Base-by-base conservation (phyloP, 2,888 invertebrate species). In the Sinotaia quadrata region DNA sequence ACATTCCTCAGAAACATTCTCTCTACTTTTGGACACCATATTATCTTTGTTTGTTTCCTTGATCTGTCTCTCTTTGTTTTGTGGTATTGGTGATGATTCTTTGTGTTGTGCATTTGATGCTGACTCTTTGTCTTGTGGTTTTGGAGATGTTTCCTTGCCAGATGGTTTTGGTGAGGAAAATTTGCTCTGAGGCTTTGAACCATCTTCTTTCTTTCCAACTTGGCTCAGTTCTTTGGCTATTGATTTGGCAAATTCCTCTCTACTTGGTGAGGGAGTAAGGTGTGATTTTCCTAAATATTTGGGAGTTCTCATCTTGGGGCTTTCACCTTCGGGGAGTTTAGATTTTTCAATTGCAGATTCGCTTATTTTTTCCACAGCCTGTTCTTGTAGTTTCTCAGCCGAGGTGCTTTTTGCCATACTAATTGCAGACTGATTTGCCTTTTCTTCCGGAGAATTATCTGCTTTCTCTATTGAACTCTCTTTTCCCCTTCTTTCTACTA, bases 71-170 rank as follows among this genome's bases (percentile, higher is more conserved):
- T n/a, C n/a, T n/a, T n/a, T n/a, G n/a, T n/a, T n/a, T n/a, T n/a
- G n/a, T n/a, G n/a, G n/a, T n/a, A 57, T 18, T 4, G 21, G 41
- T 2, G 56, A 44, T 10, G 31, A n/a, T n/a, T 27, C 31, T 21
- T 65, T 36, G 44, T 47, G 15, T n/a, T 59, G 31, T 54, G 21
- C 4, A 31, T 68, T 49, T 34, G 68, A 31, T 34, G 47, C 29
- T 7, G 52, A 18, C 27, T 47, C 37, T 18, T 37, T 33, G 24
- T 58, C 56, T 44, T 52, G 36, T 36, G 60, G 31, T 49, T 60
- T 61, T 4, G 34, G 58, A 8, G 62, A 49, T n/a, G 44, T 57
- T 27, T 69, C 67, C 37, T 36, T 65, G 54, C 65, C 44, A 10
- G 24, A 49, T n/a, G 58, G 24, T 33, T 47, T 67, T 1, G 67